Conservation (phyloP, 2,113 vertebrate species). For the human (Homo sapiens) region GRCh38 chr11:129759501-129760000, state of each 20-base stretch:
- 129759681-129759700: neutral
- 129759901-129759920: neutral
- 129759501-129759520: neutral
- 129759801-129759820: neutral
- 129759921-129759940: neutral
- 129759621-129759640: neutral
- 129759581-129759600: neutral
- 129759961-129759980: too few species aligned
- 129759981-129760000: neutral
- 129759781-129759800: neutral
- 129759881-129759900: neutral
- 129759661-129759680: accelerated
- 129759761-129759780: neutral
- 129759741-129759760: neutral
- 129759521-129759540: neutral
- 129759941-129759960: neutral
- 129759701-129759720: neutral
- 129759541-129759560: neutral
- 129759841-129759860: neutral
- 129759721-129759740: neutral
- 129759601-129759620: neutral
- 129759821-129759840: neutral
- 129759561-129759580: neutral
- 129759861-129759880: neutral
- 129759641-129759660: neutral